These are phyloP conservation scores for Cryptocheilus praepositus DNA, from an alignment of 2,888 invertebrate genomes.

Conservation along the genomic window DNA sequence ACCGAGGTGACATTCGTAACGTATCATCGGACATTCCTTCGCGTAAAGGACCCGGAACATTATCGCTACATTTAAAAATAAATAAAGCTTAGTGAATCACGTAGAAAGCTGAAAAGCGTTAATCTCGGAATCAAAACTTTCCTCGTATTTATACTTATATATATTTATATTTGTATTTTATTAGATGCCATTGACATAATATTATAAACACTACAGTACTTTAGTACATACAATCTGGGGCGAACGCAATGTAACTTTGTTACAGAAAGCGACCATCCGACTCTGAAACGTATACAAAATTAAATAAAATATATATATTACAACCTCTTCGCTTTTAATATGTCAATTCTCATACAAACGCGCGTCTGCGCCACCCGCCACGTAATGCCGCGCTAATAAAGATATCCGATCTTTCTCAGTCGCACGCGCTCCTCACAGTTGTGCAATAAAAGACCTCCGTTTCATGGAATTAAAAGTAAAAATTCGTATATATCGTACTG, in stretches of 20 bases:
- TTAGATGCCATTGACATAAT: slow-evolving; percentile 52
- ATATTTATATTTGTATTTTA: slow-evolving; percentile 37
- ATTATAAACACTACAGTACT: slow-evolving; percentile 47
- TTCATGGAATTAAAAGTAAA: background rate
- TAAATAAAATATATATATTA: slow-evolving; percentile 57
- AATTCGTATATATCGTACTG: background rate
- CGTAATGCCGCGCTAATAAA: too few species aligned
- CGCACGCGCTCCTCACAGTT: background rate
- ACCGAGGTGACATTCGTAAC: slow-evolving; percentile 2
- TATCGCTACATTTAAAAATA: too few species aligned
- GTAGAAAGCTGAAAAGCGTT: too few species aligned
- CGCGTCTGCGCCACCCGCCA: slow-evolving; percentile 15
- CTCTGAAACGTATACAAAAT: slow-evolving; percentile 55
- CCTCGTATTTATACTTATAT: slow-evolving; percentile 1
- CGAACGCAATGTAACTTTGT: slow-evolving; percentile 46
- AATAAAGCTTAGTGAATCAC: too few species aligned
- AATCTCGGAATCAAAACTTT: too few species aligned
- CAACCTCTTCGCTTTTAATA: slow-evolving; percentile 39
- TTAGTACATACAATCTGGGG: slow-evolving; percentile 37
- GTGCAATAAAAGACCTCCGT: background rate
- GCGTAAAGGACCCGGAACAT: too few species aligned
- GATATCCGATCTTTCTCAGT: background rate
- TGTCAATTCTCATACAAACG: slow-evolving; percentile 20
- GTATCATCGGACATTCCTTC: background rate
- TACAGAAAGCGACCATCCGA: slow-evolving; percentile 41